These are phyloP conservation scores for Philypnodon macrostomus DNA, from an alignment of 2,797 vertebrate species.

Conservation along the genomic window DNA sequence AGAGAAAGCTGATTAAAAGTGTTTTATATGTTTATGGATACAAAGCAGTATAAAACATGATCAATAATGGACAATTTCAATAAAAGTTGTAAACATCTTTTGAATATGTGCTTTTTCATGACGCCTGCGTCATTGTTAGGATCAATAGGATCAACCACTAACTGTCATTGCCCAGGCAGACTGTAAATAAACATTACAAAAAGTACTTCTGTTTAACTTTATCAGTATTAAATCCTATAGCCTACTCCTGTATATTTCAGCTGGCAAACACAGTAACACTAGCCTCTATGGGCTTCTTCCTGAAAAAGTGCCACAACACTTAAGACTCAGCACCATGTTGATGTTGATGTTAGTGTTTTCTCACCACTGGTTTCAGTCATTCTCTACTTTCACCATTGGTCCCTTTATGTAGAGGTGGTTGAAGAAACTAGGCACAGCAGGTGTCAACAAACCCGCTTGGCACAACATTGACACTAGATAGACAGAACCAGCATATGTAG, in stretches of 20 bases:
- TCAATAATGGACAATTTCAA: conserved; percentile 83
- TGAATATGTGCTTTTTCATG: conserved; percentile 89
- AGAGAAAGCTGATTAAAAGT: conserved; percentile 84
- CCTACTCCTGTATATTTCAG: conserved; percentile 64
- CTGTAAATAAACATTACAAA: conserved; percentile 51
- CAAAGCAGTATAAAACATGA: conserved; percentile 91
- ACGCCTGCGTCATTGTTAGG: conserved; percentile 90
- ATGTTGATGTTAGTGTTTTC: conserved; percentile 58
- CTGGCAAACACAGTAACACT: conserved; percentile 58
- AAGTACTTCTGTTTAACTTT: conserved; percentile 45
- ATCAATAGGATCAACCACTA: conserved; percentile 77
- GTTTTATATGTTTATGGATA: conserved; percentile 82
- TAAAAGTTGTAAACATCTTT: conserved; percentile 91
- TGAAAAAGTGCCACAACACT: conserved; percentile 44
- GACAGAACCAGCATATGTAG: conserved; percentile 69
- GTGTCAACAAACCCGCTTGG: conserved; percentile 57
- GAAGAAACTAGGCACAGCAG: conserved; percentile 66
- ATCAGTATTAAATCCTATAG: conserved; percentile 56
- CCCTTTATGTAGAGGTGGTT: conserved; percentile 64
- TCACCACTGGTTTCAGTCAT: conserved; percentile 44
- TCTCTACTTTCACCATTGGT: conserved; percentile 54
- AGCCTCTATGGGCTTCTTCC: conserved; percentile 31
- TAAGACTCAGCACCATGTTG: conserved; percentile 60
- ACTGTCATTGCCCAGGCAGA: conserved; percentile 66
- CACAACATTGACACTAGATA: conserved; percentile 47